Evolutionary conservation across 2,113 vertebrate genomes (phyloP).

Genomic region (Menura novaehollandiae): DNA sequence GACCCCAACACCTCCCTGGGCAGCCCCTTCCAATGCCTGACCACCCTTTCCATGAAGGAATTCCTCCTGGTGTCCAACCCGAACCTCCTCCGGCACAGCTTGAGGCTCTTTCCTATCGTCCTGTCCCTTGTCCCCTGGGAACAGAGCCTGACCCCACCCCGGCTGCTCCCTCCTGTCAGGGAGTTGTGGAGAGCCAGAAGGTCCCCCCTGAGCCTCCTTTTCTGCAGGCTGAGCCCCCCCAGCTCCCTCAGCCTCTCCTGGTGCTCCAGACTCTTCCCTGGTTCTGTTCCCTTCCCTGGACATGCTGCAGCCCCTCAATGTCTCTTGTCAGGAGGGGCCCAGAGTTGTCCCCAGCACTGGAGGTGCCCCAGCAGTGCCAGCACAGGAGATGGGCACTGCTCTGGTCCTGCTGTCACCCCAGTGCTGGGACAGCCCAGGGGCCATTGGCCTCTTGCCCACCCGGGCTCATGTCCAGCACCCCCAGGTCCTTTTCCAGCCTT

Average conservation of each 20-base stretch:
- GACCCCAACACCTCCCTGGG: neutral
- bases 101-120: neutral
- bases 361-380: neutral
- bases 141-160: neutral
- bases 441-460: neutral
- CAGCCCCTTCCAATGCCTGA: neutral
- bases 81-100: neutral
- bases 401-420: too few relatives aligned
- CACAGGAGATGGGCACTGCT: too few relatives aligned
- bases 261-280: too few relatives aligned
- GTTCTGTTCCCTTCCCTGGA: neutral
- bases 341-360: neutral
- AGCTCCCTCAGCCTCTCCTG: neutral
- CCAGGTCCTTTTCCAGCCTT: neutral
- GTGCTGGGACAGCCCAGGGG: neutral
- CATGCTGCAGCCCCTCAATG: neutral
- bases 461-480: too few relatives aligned
- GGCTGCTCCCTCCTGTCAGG: neutral
- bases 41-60: fast-evolving
- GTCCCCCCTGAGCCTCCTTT: neutral
- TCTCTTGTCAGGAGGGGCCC: neutral
- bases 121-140: neutral
- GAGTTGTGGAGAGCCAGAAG: neutral
- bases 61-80: fast-evolving
- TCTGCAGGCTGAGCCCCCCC: neutral